phyloP scores from a whole-genome alignment of 1,140 invertebrate genomes.

The Drosophila kanapiae region DNA sequence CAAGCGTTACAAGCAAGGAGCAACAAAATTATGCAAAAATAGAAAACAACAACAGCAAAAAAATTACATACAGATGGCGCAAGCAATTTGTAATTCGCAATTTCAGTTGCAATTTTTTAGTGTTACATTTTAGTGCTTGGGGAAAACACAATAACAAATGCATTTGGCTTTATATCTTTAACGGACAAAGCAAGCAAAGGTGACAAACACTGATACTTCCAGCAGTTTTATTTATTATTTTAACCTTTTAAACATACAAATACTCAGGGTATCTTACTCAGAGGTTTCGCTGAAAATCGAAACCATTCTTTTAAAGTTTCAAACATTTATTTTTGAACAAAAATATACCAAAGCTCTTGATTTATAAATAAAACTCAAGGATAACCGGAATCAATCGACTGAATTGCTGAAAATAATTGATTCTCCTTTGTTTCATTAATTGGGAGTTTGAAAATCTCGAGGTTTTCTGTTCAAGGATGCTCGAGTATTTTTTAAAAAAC shows the following conservation, averaged over 20 bases:
- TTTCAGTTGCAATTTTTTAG: conserved; percentile 36
- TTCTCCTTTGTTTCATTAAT: conserved; percentile 6
- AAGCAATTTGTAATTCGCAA: conserved; percentile 36
- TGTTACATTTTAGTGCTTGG: conserved; percentile 4
- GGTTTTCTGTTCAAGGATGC: conserved; percentile 24
- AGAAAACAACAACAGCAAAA: conserved; percentile 1
- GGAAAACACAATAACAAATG: conserved; percentile 7
- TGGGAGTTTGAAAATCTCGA: neutral
- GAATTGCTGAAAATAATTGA: conserved; percentile 5
- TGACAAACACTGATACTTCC: neutral
- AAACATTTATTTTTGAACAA: too few relatives aligned
- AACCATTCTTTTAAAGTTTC: too few relatives aligned
- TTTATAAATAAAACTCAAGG: neutral
- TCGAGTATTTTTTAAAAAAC: too few relatives aligned
- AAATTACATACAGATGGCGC: conserved; percentile 21
- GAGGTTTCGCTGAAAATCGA: too few relatives aligned
- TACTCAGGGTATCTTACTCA: too few relatives aligned
- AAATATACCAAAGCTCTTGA: too few relatives aligned
- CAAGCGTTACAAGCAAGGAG: conserved; percentile 55
- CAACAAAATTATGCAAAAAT: conserved; percentile 64
- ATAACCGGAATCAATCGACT: conserved; percentile 9
- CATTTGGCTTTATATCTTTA: neutral
- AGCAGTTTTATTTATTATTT: neutral
- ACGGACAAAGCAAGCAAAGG: neutral
- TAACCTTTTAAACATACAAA: too few relatives aligned